These are phyloP conservation scores for Aphidius gifuensis DNA, from an alignment of 1,140 invertebrate species.

Conservation along the genomic window DNA sequence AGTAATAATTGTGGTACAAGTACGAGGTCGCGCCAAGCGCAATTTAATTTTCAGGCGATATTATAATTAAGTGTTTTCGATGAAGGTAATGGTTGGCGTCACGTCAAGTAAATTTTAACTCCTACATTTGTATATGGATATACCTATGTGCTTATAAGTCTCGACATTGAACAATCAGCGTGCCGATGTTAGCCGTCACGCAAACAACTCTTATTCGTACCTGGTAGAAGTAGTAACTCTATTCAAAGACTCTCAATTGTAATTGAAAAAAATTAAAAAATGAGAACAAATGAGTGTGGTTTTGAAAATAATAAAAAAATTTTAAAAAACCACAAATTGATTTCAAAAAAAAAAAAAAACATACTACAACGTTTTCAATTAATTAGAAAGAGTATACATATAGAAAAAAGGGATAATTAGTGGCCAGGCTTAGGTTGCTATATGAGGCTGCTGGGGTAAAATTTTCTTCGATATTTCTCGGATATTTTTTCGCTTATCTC, in stretches of 20 bases:
- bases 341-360: not conserved
- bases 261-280: not conserved
- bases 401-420: too few relatives aligned
- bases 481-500: too few relatives aligned
- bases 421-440: too few relatives aligned
- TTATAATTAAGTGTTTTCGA: conserved; percentile 55
- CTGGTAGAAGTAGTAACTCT: conserved; percentile 8
- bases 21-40: conserved; percentile 52
- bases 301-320: not conserved
- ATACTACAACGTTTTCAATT: conserved; percentile 30
- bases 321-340: not conserved
- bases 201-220: conserved; percentile 35
- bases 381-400: conserved; percentile 23
- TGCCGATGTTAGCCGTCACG: conserved; percentile 52
- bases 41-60: conserved; percentile 53
- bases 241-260: not conserved
- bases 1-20: conserved; percentile 51
- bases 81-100: conserved; percentile 52
- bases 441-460: too few relatives aligned
- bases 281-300: too few relatives aligned
- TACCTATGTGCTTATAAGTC: too few relatives aligned
- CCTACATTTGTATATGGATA: conserved; percentile 17
- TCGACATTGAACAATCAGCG: conserved; percentile 48
- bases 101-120: conserved; percentile 49
- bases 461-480: too few relatives aligned